phyloP scores from a whole-genome alignment of 2,113 vertebrate genomes.

The Lagopus muta region DNA sequence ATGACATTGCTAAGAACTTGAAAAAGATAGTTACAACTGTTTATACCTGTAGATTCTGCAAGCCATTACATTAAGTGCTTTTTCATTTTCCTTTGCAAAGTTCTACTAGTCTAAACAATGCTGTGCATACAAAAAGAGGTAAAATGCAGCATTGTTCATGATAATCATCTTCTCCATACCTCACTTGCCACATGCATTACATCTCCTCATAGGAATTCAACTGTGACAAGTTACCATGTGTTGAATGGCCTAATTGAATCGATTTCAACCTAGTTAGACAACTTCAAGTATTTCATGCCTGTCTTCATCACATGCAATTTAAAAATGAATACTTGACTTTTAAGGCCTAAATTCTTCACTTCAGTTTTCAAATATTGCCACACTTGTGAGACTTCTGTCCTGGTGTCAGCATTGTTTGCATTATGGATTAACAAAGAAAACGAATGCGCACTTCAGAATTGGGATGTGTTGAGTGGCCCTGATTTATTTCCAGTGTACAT shows the following conservation, averaged over 20 bases:
- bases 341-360: too few species aligned
- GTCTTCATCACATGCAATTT: background rate
- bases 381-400: background rate
- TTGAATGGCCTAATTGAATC: background rate
- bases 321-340: background rate
- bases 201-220: background rate
- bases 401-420: background rate
- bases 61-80: background rate
- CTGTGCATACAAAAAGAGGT: background rate
- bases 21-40: background rate
- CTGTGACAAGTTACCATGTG: background rate
- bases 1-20: background rate
- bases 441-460: rapidly evolving
- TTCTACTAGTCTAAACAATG: background rate
- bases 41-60: background rate
- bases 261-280: background rate
- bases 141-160: background rate
- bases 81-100: background rate
- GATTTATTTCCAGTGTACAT: background rate
- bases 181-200: too few species aligned
- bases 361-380: background rate
- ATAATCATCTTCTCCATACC: background rate
- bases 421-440: background rate
- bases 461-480: rapidly evolving
- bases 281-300: background rate